Base-by-base conservation (phyloP, 2,888 invertebrate species). In the Aleiodes testaceus region DNA sequence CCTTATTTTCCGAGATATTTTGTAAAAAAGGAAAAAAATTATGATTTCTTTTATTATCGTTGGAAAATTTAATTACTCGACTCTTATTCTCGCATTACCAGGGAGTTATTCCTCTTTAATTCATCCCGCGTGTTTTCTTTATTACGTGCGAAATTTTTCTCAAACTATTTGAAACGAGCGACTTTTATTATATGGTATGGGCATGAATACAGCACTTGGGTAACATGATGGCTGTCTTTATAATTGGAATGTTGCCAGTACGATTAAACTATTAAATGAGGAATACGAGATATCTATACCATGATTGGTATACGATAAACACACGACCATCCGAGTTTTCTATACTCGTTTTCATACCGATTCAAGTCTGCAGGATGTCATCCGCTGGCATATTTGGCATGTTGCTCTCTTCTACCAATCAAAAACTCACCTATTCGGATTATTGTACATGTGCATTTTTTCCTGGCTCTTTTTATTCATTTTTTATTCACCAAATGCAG, bases 121-220 rank as follows among this genome's bases (percentile, higher is more conserved):
- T 14, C 14, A 14, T 20, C 63, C 45, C 14, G 47, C 36, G 44
- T 75, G 69, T 70, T 76, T 81, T 79, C 79, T 85, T 85, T 86
- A 85, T 84, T 83, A 85, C 77, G 83, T 83, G 84, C 79, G 82
- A 86, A 83, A 83, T 83, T 83, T 81, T 84, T 83, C 36, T 36
- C 36, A 2, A 36, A 36, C 36, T 79, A 78, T 71, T 50, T 61
- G 50, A 36, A 26, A 49, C 59, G 18, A 64, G 30, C 26, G 30
- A 55, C 55, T 55, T 55, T 55, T 55, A 55, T 55, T n/a, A 26
- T 12, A 11, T 26, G 26, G 53, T 22, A 53, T 70, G 30, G 36
- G 14, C 59, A 61, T 72, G 50, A 61, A 69, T 47, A 16, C 6
- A 16, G 47, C 6, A 14, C n/a, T 14, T 5, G 9, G 3, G 12